Evolutionary conservation across 2,888 invertebrate genomes (phyloP), one percentile per base, ranked within the genome.

Genomic region (Alitta virens): DNA sequence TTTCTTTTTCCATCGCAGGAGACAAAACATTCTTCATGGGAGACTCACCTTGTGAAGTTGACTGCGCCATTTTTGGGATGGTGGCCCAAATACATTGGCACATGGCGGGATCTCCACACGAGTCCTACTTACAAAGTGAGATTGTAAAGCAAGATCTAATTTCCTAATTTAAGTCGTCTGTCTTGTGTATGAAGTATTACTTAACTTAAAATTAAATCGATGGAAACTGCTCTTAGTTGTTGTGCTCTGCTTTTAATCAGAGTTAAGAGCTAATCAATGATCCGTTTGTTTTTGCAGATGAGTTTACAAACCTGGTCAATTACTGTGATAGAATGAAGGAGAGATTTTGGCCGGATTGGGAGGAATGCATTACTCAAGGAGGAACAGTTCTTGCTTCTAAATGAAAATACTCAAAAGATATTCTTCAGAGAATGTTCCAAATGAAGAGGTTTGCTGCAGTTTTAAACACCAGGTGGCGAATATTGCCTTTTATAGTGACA

Each of bases 281-380:
- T n/a, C 33, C 33, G 5, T 12, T 46, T 16, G 3, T 46, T 46
- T 46, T 21, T 46, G n/a, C 46, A 46, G 46, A 16, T 18, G 46
- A 46, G 46, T 68, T 76, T 27, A 60, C 60, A 1, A 81, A 80
- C 63, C 63, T 82, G 5, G 69, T 74, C 2, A 66, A 63, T 1
- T 81, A 78, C 63, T 74, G 75, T 56, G 65, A 73, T 9, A 63
- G 75, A 43, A 77, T 82, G 74, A 77, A 75, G 63, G 75, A 71
- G 7, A 63, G 62, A 21, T 77, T 68, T 51, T 82, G 79, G 78
- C 76, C 79, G 0, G 81, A 82, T 68, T 82, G 82, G 82, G 75
- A 82, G 12, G 60, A 65, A 7, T 53, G 53, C 53, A 53, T 53
- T n/a, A 53, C 53, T 21, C 26, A 53, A 5, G 21, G 21, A 18